Percentiles rank a stretch among this genome's conserved stretches.
Evolutionary conservation across 2,113 vertebrate species (phyloP).

Genomic region (Salvelinus alpinus): DNA sequence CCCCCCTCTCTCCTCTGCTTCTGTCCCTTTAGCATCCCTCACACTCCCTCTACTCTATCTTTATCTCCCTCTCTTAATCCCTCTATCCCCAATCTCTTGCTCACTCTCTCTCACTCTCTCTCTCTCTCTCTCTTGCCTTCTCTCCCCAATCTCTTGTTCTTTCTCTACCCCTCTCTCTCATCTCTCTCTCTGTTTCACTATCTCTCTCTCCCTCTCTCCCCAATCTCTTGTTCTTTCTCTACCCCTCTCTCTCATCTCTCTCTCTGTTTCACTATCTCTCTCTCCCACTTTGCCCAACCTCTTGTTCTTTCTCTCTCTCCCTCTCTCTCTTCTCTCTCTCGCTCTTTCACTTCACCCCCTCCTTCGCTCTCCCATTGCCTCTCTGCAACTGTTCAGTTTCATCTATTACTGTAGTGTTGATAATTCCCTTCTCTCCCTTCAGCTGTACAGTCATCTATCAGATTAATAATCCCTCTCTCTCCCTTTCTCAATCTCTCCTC

Average conservation of each 20-base stretch:
- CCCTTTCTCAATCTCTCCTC: constrained; percentile 31
- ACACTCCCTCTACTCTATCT: constrained; percentile 4
- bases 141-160: constrained; percentile 45
- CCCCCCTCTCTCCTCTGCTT: neutral
- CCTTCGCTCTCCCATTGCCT: constrained; percentile 7
- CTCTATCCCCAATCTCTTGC: too few relatives aligned
- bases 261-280: neutral
- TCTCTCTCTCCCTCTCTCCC: constrained; percentile 23
- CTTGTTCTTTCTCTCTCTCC: constrained; percentile 36
- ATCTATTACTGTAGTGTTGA: constrained; percentile 78
- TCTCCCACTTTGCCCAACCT: constrained; percentile 27
- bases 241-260: constrained; percentile 49
- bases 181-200: constrained; percentile 17
- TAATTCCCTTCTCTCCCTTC: constrained; percentile 74
- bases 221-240: constrained; percentile 49
- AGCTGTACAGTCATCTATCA: constrained; percentile 76
- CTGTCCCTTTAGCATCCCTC: neutral
- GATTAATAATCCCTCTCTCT: constrained; percentile 71
- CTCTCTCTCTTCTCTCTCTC: neutral
- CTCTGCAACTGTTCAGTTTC: constrained; percentile 70
- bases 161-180: constrained; percentile 33
- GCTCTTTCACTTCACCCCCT: neutral
- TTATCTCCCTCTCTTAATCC: constrained; percentile 35
- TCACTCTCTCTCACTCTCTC: constrained; percentile 22
- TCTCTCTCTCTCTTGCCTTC: neutral